A percentile compares a stretch with the other conserved stretches of the same genome.
phyloP scores from a whole-genome alignment of 2,113 vertebrate genomes.

The Stigmatopora argus region DNA sequence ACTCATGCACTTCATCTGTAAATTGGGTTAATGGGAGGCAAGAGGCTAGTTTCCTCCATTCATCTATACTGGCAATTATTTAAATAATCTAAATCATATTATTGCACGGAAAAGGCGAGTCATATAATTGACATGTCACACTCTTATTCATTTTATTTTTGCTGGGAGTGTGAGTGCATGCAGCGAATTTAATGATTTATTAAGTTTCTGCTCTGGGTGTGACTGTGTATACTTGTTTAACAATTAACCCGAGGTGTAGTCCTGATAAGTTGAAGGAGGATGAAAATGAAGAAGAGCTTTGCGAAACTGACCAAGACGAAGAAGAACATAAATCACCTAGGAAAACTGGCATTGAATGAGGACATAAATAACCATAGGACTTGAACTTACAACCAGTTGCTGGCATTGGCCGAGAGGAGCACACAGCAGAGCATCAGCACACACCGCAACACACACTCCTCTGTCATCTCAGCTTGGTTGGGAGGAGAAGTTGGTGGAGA shows the following conservation, averaged over 20 bases:
- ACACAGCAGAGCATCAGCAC: slow-evolving; percentile 91
- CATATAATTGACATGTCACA: not conserved
- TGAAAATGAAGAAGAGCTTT: slow-evolving; percentile 4
- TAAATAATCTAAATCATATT: not conserved
- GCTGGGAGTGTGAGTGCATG: not conserved
- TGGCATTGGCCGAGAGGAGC: slow-evolving; percentile 89
- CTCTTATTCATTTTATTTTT: not conserved
- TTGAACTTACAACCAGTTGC: slow-evolving; percentile 96
- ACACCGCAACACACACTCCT: slow-evolving; percentile 83
- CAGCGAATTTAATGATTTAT: slow-evolving; percentile 33
- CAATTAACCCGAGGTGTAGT: slow-evolving; percentile 38
- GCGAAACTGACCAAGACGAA: not conserved
- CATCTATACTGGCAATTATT: not conserved
- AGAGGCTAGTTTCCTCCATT: not conserved
- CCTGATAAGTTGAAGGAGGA: slow-evolving; percentile 20
- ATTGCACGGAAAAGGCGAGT: not conserved
- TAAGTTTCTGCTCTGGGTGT: slow-evolving; percentile 24
- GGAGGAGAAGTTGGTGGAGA: slow-evolving; percentile 7
- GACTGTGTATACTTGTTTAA: slow-evolving; percentile 34
- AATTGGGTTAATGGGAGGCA: not conserved
- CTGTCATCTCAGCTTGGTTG: slow-evolving; percentile 74
- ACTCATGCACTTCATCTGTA: not conserved
- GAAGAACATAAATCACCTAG: too few species aligned
- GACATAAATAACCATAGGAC: slow-evolving; percentile 7
- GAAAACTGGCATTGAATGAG: too few species aligned